These are phyloP conservation scores for Agraylea sexmaculata DNA, from an alignment of 1,140 invertebrate genomes.

Conservation along the genomic window DNA sequence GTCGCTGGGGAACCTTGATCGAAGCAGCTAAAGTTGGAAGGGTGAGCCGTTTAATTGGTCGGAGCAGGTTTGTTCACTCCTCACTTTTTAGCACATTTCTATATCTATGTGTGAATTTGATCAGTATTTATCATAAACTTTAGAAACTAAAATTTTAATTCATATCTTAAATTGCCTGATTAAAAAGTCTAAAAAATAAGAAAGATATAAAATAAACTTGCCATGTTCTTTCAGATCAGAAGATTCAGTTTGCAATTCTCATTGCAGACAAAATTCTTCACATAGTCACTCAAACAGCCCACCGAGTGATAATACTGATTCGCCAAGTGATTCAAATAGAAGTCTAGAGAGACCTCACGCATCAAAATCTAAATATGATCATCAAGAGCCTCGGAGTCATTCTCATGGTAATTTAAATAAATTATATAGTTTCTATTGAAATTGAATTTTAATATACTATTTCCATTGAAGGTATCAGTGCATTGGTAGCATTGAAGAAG, in stretches of 20 bases:
- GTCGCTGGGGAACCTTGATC: conserved; percentile 68
- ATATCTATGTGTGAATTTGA: conserved; percentile 3
- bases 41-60: conserved; percentile 61
- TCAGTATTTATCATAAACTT: neutral
- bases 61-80: conserved; percentile 36
- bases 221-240: conserved; percentile 49
- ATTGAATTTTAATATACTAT: neutral
- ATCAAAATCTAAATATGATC: conserved; percentile 17
- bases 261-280: conserved; percentile 31
- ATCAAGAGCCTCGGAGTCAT: conserved; percentile 11
- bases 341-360: conserved; percentile 28
- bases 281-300: conserved; percentile 30
- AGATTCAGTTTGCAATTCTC: conserved; percentile 69
- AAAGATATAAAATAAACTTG: neutral
- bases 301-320: conserved; percentile 25
- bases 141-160: neutral
- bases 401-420: conserved; percentile 17
- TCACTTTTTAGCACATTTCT: neutral
- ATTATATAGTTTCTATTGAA: neutral
- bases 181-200: neutral
- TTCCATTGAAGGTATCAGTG: conserved; percentile 33
- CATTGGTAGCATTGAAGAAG: conserved; percentile 55
- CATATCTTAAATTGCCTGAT: neutral
- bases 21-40: conserved; percentile 71
- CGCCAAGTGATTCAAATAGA: conserved; percentile 36